Conservation (phyloP, 2,113 vertebrate species). For the Loxodonta africana region DNA sequence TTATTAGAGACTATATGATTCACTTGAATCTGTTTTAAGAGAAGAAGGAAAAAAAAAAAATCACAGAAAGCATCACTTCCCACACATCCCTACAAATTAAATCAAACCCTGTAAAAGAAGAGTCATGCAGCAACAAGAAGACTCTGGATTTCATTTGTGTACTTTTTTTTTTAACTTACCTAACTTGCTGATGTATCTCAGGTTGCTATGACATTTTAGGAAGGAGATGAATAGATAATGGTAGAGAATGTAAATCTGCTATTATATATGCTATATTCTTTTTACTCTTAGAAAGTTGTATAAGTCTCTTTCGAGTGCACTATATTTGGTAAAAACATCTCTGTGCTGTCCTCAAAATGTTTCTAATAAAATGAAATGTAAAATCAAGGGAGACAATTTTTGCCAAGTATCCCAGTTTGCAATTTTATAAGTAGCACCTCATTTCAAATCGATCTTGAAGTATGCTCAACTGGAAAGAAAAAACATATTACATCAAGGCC, state of each 20-base stretch:
- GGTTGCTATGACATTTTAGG: constrained; percentile 16
- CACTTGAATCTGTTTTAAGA: constrained; percentile 34
- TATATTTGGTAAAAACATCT: not conserved
- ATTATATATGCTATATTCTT: not conserved
- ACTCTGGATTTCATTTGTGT: constrained; percentile 49
- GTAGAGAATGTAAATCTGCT: not conserved
- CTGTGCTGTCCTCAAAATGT: not conserved
- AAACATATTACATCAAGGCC: not conserved
- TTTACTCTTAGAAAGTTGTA: constrained; percentile 42
- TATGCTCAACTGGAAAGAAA: not conserved
- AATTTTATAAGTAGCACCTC: not conserved
- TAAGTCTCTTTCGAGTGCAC: not conserved
- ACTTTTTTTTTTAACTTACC: not conserved
- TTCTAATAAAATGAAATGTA: constrained; percentile 33
- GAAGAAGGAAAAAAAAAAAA: not conserved
- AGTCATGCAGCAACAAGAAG: not conserved
- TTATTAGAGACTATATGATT: not conserved
- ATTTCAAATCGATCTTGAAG: not conserved
- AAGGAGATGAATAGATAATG: constrained; percentile 12
- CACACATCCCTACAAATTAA: constrained; percentile 61
- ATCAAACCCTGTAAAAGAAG: constrained; percentile 44
- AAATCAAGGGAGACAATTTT: constrained; percentile 25
- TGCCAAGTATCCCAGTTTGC: not conserved
- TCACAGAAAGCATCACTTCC: constrained; percentile 48
- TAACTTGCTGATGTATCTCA: not conserved